Evolutionary conservation across 2,888 invertebrate species (phyloP).

Genomic region (Camponotus fellah): DNA sequence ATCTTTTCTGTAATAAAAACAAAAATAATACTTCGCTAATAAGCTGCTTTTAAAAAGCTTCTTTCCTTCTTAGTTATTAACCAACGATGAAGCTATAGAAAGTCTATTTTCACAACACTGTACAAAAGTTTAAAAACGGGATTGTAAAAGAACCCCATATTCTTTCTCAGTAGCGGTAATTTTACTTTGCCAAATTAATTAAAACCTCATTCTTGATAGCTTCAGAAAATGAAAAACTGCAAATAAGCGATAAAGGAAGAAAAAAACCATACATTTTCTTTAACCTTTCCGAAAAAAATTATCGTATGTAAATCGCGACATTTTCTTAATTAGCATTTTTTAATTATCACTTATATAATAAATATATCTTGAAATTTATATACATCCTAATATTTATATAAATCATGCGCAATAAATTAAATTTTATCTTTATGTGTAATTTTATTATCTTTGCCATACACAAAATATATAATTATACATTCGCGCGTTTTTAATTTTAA

Average conservation of each 20-base stretch:
- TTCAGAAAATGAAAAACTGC: conserved; percentile 69
- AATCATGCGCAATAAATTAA: background rate
- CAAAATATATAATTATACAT: background rate
- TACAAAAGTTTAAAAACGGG: conserved; percentile 21
- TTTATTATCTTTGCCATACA: background rate
- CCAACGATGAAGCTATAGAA: conserved; percentile 27
- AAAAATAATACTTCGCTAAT: conserved; percentile 21
- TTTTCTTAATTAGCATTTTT: background rate
- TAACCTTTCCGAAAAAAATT: conserved; percentile 23
- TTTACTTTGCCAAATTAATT: conserved; percentile 75
- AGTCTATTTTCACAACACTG: conserved; percentile 39
- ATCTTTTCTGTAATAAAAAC: background rate
- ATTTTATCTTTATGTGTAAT: conserved; percentile 9
- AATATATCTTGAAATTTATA: background rate
- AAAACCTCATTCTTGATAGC: conserved; percentile 65
- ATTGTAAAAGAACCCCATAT: conserved; percentile 24
- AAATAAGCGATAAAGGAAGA: conserved; percentile 67
- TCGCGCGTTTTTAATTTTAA: background rate
- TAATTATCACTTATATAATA: background rate
- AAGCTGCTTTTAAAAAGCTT: conserved; percentile 39
- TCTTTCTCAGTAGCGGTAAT: conserved; percentile 57
- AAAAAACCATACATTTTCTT: conserved; percentile 51
- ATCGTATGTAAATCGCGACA: background rate
- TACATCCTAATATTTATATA: background rate
- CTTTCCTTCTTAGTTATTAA: conserved; percentile 35